Conservation (phyloP, 2,797 vertebrate species). For the Smutsia temminckii region DNA sequence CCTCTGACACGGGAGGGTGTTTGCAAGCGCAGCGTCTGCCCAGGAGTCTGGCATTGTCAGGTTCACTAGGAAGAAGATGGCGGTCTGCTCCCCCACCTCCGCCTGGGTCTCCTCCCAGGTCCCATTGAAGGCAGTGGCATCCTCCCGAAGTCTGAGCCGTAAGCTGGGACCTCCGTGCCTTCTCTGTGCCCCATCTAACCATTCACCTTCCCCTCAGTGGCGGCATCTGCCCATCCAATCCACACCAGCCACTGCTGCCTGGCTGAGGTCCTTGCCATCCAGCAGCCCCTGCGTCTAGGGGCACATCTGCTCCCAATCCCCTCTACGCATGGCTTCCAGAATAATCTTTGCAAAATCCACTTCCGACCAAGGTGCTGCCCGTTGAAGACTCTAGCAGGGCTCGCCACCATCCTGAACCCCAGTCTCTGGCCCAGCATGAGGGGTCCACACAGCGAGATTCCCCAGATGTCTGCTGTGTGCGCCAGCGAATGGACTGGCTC, state of each 20-base stretch:
- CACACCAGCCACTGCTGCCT: neutral
- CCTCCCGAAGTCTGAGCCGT: neutral
- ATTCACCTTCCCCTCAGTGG: neutral
- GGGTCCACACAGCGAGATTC: fast-evolving
- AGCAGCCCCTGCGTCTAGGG: no score
- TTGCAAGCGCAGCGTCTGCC: neutral
- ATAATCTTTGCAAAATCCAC: neutral
- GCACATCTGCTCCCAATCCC: fast-evolving
- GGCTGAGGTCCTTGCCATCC: neutral
- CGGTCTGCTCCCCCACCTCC: fast-evolving
- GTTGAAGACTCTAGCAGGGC: neutral
- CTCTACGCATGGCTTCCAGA: neutral
- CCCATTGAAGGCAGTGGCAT: no score
- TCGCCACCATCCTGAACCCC: fast-evolving
- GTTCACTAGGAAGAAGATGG: neutral
- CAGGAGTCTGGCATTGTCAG: no score
- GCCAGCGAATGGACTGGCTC: neutral
- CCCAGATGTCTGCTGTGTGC: neutral
- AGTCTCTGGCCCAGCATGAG: neutral
- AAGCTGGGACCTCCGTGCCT: fast-evolving
- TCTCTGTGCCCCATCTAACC: neutral
- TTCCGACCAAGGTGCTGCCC: neutral
- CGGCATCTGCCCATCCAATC: neutral
- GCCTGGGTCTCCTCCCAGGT: neutral
- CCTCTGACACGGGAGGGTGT: neutral